Base-by-base conservation (phyloP, 64 coral and sea anemone species). In the Porites australiensis region DNA sequence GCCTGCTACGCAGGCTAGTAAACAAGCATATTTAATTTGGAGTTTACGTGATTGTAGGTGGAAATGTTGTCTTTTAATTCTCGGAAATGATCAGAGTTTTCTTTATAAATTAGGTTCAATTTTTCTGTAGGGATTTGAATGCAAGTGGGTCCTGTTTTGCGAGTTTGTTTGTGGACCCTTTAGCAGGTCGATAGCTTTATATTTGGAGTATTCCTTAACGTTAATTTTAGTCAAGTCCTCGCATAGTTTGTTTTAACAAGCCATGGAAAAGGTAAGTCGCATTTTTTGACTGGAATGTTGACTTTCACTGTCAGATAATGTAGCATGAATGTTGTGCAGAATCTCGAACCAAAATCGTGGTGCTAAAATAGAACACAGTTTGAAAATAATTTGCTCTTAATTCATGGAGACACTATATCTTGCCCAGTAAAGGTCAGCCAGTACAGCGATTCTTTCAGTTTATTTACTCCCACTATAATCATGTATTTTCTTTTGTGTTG, bases 191-290 rank as follows among this genome's bases (percentile, higher is more conserved):
- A 37, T 57, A 57, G 22, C 6, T 84, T 69, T 49, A 78, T 55
- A 60, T 80, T 48, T 83, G 44, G 37, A 82, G n/a, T 47, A 46
- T 47, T 74, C 12, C 27, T 74, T 0, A 44, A 44, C 13, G 71
- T 82, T 44, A 4, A 8, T 63, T 27, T 64, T 8, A 82, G 54
- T 72, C 8, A 7, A 49, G n/a, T 11, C 23, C 12, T 59, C 14
- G 58, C 14, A 79, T 79, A 59, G 21, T 10, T 10, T 4, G 16
- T 60, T 80, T 80, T 3, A 12, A 37, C 3, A 21, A 51, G 18
- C 13, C 21, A 84, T 84, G 81, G 81, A 84, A 2, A 49, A 67
- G 44, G 81, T 84, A 68, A 84, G 81, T 21, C 62, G 12, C 7
- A 57, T 57, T 57, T n/a, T n/a, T 12, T 9, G 12, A 57, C 54